These are phyloP conservation scores for Folsomia manolachei DNA, from an alignment of 2,888 invertebrate genomes.

Conservation along the genomic window DNA sequence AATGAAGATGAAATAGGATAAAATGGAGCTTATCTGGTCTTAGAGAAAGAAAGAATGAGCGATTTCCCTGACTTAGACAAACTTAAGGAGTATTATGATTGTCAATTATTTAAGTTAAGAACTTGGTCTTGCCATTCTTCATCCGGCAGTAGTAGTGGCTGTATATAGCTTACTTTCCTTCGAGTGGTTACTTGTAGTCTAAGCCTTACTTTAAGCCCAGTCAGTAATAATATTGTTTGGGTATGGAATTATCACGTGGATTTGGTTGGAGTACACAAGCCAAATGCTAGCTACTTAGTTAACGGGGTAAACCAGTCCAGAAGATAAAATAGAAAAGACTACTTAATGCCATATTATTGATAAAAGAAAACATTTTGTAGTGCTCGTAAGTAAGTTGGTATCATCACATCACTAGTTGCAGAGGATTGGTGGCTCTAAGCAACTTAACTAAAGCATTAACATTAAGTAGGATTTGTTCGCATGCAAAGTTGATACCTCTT, in stretches of 20 bases:
- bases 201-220: slow-evolving; percentile 3
- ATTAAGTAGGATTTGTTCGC: slow-evolving; percentile 19
- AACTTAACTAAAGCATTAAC: slow-evolving; percentile 11
- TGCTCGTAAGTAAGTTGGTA: neutral
- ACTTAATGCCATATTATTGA: slow-evolving; percentile 4
- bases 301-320: neutral
- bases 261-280: neutral
- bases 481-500: slow-evolving; percentile 18
- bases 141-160: too few relatives aligned
- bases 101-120: slow-evolving; percentile 35
- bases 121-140: slow-evolving; percentile 16
- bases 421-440: slow-evolving; percentile 1
- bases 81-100: slow-evolving; percentile 20
- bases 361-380: slow-evolving; percentile 20
- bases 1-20: slow-evolving; percentile 23
- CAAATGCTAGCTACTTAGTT: neutral
- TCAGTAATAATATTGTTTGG: slow-evolving; percentile 17
- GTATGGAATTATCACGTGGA: slow-evolving; percentile 15
- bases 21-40: slow-evolving; percentile 17
- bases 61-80: slow-evolving; percentile 16
- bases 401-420: neutral
- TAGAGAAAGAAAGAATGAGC: slow-evolving; percentile 16
- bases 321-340: neutral
- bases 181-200: neutral
- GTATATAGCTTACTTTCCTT: neutral